phyloP scores from a whole-genome alignment of 2,113 vertebrate genomes.

The Athene noctua region DNA sequence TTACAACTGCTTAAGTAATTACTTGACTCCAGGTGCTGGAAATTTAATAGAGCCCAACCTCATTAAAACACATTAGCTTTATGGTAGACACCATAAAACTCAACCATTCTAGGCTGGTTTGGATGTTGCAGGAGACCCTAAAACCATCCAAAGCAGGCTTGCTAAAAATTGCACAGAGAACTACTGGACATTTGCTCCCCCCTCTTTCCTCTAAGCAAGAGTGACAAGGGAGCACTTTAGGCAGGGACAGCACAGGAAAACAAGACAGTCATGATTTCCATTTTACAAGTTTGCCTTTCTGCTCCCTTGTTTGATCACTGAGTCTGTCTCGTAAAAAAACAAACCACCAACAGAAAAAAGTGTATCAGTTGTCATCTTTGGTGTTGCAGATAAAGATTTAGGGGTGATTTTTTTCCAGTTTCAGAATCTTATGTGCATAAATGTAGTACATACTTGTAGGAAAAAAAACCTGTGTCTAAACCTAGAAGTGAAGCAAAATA shows the following conservation, averaged over 20 bases:
- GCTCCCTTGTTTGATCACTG: not conserved
- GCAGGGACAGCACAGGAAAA: not conserved
- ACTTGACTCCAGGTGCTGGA: not conserved
- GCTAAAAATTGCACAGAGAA: not conserved
- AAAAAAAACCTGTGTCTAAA: not conserved
- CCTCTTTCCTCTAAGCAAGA: not conserved
- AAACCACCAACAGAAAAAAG: not conserved
- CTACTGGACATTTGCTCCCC: not conserved
- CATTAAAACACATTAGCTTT: not conserved
- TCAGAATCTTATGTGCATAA: not conserved
- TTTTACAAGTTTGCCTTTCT: not conserved
- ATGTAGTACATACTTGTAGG: not conserved
- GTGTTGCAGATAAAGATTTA: not conserved
- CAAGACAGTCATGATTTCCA: not conserved
- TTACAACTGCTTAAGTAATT: not conserved
- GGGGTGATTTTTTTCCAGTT: accelerated
- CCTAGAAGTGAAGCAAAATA: not conserved
- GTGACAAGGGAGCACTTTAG: not conserved
- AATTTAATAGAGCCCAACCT: not conserved
- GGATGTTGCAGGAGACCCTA: not conserved
- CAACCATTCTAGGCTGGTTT: not conserved
- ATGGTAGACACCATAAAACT: not conserved
- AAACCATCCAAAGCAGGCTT: not conserved
- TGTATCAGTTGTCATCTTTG: not conserved
- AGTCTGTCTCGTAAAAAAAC: not conserved